Conservation (phyloP, 2,888 invertebrate genomes). For the Habrosyne pyritoides region DNA sequence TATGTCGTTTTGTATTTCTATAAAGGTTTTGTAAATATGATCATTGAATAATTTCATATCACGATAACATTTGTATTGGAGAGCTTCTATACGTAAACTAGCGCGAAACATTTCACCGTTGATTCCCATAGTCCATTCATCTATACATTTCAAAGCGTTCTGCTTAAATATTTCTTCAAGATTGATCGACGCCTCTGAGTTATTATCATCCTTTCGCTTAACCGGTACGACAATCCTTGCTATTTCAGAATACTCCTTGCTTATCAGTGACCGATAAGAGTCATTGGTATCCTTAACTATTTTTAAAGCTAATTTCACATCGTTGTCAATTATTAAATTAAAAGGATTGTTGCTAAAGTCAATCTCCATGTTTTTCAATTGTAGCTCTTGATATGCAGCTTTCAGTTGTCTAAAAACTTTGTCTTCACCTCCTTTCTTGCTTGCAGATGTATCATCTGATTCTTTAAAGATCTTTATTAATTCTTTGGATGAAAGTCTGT, state of each 20-base stretch:
- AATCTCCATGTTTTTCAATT: conserved; percentile 62
- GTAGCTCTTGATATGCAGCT: conserved; percentile 62
- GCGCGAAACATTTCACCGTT: conserved; percentile 82
- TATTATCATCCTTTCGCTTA: conserved; percentile 63
- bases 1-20: conserved; percentile 69
- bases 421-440: conserved; percentile 65
- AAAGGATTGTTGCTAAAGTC: conserved; percentile 75
- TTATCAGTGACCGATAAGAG: conserved; percentile 57
- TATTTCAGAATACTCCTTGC: conserved; percentile 65
- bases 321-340: conserved; percentile 68
- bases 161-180: conserved; percentile 63
- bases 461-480: conserved; percentile 65
- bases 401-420: conserved; percentile 66
- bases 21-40: conserved; percentile 70
- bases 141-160: conserved; percentile 71
- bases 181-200: conserved; percentile 52
- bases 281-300: conserved; percentile 63
- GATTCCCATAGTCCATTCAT: conserved; percentile 84
- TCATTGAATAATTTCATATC: conserved; percentile 74
- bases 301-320: conserved; percentile 67
- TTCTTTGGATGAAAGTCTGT: conserved; percentile 65
- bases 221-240: conserved; percentile 55
- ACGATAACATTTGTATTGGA: conserved; percentile 64
- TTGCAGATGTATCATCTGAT: conserved; percentile 57
- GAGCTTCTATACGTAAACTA: conserved; percentile 63